Evolutionary conservation across 2,113 vertebrate genomes (phyloP), one percentile per base, ranked within the genome.

Genomic region (Machaerirhynchus nigripectus): DNA sequence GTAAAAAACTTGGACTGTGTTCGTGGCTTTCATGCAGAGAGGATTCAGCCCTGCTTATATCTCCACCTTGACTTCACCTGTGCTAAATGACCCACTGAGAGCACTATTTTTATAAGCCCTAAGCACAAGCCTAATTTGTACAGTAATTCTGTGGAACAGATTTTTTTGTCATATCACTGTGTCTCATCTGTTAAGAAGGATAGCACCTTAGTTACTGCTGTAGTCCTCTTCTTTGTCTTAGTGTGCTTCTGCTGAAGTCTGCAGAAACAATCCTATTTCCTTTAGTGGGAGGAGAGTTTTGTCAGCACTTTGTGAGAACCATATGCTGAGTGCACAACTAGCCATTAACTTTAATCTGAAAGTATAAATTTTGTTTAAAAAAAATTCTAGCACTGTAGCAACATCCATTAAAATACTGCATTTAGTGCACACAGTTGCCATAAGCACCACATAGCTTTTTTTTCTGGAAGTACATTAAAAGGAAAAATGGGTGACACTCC

Each of bases 291-390:
- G 40, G 20, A 61, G 59, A 73, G 78, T 90, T 92, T 80, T 83
- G 67, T 90, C 88, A 95, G 71, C 70, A 49, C 37, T 94, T 90
- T 39, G 24, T 76, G 82, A 79, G 89, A 90, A 86, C 17, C 75
- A 39, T 85, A 65, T 73, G 70, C 79, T 80, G 75, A 93, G 67
- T 90, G 37, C 55, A 92, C 55, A 79, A 37, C 26, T 91, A 69
- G 12, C 49, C 67, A 74, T 90, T 94, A 93, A 13, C 49, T 69
- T 50, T 67, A 83, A 90, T 88, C 50, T 85, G 53, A 88, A 97
- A 88, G 46, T 56, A 67, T 68, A 65, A 84, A 89, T 85, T 93
- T 49, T 24, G 30, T 21, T 79, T 52, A 5, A 73, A 87, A 87
- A 28, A 55, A 14, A 37, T 67, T 37, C 30, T 77, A 70, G 2